Base-by-base conservation (phyloP, 2,113 vertebrate genomes). In the Suncus etruscus region DNA sequence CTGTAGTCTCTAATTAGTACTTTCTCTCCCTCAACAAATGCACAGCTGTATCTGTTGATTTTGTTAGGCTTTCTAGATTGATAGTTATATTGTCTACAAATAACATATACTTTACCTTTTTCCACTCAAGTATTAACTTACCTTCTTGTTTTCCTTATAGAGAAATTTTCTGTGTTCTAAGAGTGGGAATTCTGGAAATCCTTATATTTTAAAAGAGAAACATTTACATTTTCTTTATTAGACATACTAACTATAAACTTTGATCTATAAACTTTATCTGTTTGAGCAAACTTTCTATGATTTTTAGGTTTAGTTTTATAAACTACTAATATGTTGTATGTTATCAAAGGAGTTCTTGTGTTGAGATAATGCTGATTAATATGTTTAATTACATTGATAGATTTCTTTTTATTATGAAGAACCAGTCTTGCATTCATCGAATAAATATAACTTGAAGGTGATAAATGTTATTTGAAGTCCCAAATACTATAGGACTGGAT, bases 291-390 rank as follows among this genome's bases (percentile, higher is more conserved):
- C 86, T 91, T 16, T 54, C 8, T 39, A 39, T 39, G 39, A 3
- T 54, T 54, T 54, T 16, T 54, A 54, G 8, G 39, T 54, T 16
- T 54, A 54, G 3, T 54, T 54, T 54, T 15, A 54, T 14, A 54
- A 54, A 54, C 18, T 54, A 54, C 14, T 15, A 54, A 54, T 54
- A 54, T 54, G 54, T 54, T 54, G 54, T 54, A 54, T 54, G 54
- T 54, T 54, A 2, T 31, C 47, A 66, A 74, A 81, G 27, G 6
- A 48, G 82, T 82, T 75, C n/a, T 18, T 61, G 15, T 50, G 25
- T 54, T 86, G 54, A 86, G 47, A 45, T 74, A 82, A 32, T 81
- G 58, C 65, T 69, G 70, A 65, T 83, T 89, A 78, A 65, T 84
- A 54, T 92, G 65, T 48, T 87, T 20, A 77, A 77, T 78, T 88